Evolutionary conservation across 2,888 invertebrate genomes (phyloP).

Genomic region (Thelaira solivaga): DNA sequence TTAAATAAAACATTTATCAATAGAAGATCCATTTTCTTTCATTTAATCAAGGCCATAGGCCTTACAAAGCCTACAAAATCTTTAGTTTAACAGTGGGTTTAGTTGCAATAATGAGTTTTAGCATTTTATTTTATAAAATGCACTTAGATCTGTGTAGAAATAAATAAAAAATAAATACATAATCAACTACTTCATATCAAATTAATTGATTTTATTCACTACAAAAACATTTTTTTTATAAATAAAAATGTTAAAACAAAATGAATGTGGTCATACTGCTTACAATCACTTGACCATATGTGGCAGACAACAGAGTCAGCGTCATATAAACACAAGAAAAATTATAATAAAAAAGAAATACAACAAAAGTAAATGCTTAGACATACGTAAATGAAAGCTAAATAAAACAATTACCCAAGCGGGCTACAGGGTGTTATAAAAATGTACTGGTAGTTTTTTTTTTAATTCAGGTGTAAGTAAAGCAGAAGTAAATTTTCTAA

Average conservation of each 20-base stretch:
- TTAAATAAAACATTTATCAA: too few species aligned
- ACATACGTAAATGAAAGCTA: conserved; percentile 40
- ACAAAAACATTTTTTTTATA: background rate
- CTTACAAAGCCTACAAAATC: too few species aligned
- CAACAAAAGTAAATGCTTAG: conserved; percentile 8
- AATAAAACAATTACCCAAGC: conserved; percentile 8
- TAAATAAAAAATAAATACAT: background rate
- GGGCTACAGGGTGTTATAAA: background rate
- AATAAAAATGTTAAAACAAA: conserved; percentile 13
- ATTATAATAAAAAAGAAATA: background rate
- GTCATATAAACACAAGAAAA: background rate
- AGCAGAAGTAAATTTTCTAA: too few species aligned
- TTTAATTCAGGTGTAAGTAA: too few species aligned
- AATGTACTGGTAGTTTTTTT: too few species aligned
- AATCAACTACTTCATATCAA: background rate
- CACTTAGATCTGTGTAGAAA: too few species aligned
- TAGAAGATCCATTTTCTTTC: too few species aligned
- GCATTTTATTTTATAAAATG: background rate
- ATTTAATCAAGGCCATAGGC: too few species aligned
- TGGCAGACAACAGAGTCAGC: conserved; percentile 10
- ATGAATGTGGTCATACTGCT: conserved; percentile 28
- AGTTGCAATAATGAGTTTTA: too few species aligned
- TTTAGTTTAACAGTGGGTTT: too few species aligned
- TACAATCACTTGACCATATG: conserved; percentile 48
- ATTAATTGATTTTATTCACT: conserved; percentile 32